A percentile compares a stretch with the other conserved stretches of the same genome.
Conservation (phyloP, 1,140 invertebrate genomes). For the Prorops nasuta region DNA sequence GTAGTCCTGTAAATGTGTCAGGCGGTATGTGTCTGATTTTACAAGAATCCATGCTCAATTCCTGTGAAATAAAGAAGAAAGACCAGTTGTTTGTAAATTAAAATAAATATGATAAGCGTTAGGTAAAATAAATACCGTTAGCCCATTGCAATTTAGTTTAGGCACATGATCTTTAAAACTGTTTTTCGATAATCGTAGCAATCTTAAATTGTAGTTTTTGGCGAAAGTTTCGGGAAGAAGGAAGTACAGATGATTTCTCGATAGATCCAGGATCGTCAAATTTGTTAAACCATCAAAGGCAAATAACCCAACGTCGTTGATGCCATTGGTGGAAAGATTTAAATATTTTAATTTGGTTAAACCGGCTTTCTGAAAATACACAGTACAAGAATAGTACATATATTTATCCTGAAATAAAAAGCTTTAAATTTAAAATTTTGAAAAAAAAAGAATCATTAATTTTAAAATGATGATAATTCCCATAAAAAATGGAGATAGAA, state of each 20-base stretch:
- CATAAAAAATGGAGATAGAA: conserved; percentile 5
- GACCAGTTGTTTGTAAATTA: conserved; percentile 1
- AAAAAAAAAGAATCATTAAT: not conserved
- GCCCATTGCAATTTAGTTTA: conserved; percentile 26
- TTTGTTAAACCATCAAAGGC: conserved; percentile 38
- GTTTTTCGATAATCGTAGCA: conserved; percentile 41
- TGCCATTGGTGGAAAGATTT: conserved; percentile 44
- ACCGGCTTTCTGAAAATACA: conserved; percentile 34
- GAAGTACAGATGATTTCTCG: conserved; percentile 42
- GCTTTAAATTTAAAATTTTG: not conserved
- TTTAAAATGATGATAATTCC: no score
- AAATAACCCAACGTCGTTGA: conserved; percentile 37
- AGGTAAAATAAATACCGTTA: conserved; percentile 29
- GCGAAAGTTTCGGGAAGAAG: conserved; percentile 35
- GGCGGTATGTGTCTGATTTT: conserved; percentile 35
- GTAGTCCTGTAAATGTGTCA: conserved; percentile 37
- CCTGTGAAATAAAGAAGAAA: conserved; percentile 23
- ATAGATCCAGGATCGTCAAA: conserved; percentile 44
- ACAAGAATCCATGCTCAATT: conserved; percentile 41
- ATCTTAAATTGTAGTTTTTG: conserved; percentile 30
- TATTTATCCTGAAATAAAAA: not conserved
- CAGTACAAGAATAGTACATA: conserved; percentile 6
- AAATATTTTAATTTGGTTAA: conserved; percentile 40
- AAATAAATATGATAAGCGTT: not conserved
- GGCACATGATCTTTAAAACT: conserved; percentile 43